Percentiles rank a stretch among this genome's conserved stretches.
These are phyloP conservation scores for Lordiphosa collinella DNA, from an alignment of 1,140 invertebrate species.

Conservation along the genomic window DNA sequence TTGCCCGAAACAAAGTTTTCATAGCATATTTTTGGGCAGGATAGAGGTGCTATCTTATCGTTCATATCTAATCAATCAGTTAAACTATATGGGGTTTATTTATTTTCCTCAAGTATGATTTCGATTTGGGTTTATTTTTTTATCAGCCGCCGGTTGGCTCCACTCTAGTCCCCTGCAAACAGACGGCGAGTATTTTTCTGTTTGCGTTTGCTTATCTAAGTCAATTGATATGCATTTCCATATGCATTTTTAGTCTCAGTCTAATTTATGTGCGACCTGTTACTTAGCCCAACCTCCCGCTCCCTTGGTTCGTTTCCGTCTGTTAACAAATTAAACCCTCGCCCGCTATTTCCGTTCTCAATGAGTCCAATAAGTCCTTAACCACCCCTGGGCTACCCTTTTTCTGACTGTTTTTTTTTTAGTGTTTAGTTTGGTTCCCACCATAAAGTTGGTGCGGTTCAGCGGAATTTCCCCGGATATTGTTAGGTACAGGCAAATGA, in stretches of 20 bases:
- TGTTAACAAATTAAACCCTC: conserved; percentile 57
- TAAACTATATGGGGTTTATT: conserved; percentile 40
- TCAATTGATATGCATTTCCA: conserved; percentile 26
- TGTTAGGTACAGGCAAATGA: conserved; percentile 51
- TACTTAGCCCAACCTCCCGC: conserved; percentile 16
- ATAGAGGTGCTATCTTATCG: conserved; percentile 19
- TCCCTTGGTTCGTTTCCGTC: conserved; percentile 22
- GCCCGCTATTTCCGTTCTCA: conserved; percentile 55
- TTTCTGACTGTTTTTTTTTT: conserved; percentile 3
- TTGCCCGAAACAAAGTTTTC: conserved; percentile 14
- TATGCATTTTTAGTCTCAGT: not conserved
- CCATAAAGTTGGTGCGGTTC: conserved; percentile 32
- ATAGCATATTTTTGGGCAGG: conserved; percentile 35
- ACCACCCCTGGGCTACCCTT: conserved; percentile 10
- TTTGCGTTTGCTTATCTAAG: conserved; percentile 46
- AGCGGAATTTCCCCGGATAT: conserved; percentile 71
- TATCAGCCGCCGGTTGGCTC: conserved; percentile 31
- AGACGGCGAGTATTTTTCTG: conserved; percentile 29
- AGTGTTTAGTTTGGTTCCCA: conserved; percentile 52
- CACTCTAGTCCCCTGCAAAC: conserved; percentile 47
- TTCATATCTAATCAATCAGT: conserved; percentile 51
- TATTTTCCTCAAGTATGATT: conserved; percentile 45
- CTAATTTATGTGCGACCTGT: conserved; percentile 64
- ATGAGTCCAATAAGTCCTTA: conserved; percentile 55
- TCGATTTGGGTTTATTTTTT: conserved; percentile 22